Evolutionary conservation across 2,113 vertebrate genomes (phyloP).

Genomic region (Centropristis striata): DNA sequence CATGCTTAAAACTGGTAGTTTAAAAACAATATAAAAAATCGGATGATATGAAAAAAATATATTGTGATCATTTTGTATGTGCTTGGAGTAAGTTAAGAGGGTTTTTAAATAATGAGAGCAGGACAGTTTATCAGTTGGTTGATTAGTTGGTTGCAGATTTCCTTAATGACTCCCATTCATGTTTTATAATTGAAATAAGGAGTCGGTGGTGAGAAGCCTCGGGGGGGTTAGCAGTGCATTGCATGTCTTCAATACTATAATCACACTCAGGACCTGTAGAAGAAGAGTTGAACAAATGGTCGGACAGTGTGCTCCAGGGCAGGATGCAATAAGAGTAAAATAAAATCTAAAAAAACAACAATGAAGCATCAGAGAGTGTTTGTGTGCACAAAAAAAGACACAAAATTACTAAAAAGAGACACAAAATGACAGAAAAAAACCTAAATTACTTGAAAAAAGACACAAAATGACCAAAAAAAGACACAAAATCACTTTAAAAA

Average conservation of each 20-base stretch:
- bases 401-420: no score
- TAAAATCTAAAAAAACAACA: neutral
- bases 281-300: neutral
- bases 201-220: neutral
- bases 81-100: neutral
- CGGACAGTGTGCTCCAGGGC: neutral
- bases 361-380: no score
- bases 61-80: no score
- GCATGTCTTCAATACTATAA: neutral
- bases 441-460: no score
- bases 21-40: no score
- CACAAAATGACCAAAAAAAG: no score
- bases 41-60: no score
- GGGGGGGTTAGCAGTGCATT: neutral
- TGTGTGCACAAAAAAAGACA: no score
- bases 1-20: no score
- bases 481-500: no score
- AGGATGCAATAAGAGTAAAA: neutral
- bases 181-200: neutral
- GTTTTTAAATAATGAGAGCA: neutral
- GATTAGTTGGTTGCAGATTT: neutral
- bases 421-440: no score
- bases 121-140: neutral
- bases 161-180: neutral
- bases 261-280: neutral